Evolutionary conservation across 2,888 invertebrate genomes (phyloP), one percentile per base, ranked within the genome.

Genomic region (Thumatha senex): DNA sequence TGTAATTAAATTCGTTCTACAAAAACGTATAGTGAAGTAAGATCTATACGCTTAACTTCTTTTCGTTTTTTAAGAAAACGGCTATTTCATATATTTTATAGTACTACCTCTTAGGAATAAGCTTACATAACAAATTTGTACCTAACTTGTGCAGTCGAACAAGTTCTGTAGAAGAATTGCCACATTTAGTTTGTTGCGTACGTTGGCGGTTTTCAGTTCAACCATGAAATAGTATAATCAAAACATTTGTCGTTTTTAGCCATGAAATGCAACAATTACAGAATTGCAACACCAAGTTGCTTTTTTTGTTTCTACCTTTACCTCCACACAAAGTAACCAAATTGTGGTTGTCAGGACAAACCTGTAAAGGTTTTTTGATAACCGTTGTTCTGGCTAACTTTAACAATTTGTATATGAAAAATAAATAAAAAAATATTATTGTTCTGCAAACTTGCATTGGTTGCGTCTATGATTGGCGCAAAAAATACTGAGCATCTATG

Each of bases 171-270:
- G 67, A 63, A 67, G 49, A 58, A 57, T 76, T 76, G 61, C 76
- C 62, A 63, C 66, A 74, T 61, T 56, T 33, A 46, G 42, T 56
- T 34, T 40, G 54, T 74, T 76, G 73, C 72, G 70, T 67, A 66
- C 57, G 61, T 50, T 54, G 46, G 44, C 46, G 45, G 51, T 63
- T 61, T 63, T 63, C 67, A 70, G 62, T 63, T 63, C 67, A 70
- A 67, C 68, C 72, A 67, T 73, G 67, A 72, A 72, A 72, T 65
- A 54, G 58, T 57, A 61, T 70, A 63, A 62, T 65, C 53, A 56
- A 61, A 63, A 67, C 53, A 51, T 55, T 64, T 61, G 56, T 58
- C 51, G 56, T 58, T 54, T 29, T 41, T 54, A 42, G 36, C 40
- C 48, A 51, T 40, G 44, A 54, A 56, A 42, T 51, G 45, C 48